These are phyloP conservation scores for Drosophila kanapiae DNA, from an alignment of 1,140 invertebrate species.

Conservation along the genomic window DNA sequence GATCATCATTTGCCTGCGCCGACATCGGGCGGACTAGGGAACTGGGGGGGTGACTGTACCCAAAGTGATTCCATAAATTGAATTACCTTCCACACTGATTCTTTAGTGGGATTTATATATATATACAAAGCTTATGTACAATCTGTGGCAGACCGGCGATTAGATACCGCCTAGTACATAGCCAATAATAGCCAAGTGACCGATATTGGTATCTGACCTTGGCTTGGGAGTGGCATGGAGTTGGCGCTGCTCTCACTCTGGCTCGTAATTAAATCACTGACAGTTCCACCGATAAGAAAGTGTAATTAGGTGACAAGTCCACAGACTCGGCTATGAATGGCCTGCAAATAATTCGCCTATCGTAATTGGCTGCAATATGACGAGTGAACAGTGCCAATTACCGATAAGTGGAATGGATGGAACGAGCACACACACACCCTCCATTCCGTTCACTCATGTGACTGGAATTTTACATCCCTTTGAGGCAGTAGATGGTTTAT, in stretches of 20 bases:
- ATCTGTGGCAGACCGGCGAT: constrained; percentile 12
- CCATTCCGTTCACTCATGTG: not conserved
- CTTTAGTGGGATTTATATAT: not conserved
- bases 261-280: constrained; percentile 71
- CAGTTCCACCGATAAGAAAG: constrained; percentile 28
- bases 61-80: constrained; percentile 39
- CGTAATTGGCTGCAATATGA: constrained; percentile 29
- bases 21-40: not conserved
- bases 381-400: constrained; percentile 30
- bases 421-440: not conserved
- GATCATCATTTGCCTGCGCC: constrained; percentile 33
- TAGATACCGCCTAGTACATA: constrained; percentile 29
- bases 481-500: not conserved
- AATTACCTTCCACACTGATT: constrained; percentile 40
- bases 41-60: no score
- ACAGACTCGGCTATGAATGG: constrained; percentile 24
- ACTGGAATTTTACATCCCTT: not conserved
- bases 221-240: not conserved
- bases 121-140: not conserved
- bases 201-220: constrained; percentile 48
- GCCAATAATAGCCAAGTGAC: constrained; percentile 36
- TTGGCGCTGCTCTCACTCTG: not conserved
- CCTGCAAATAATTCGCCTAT: constrained; percentile 41
- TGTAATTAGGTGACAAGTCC: constrained; percentile 32
- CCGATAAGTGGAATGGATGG: constrained; percentile 13